Base-by-base conservation (phyloP, 1,140 invertebrate species). In the Apis cerana region DNA sequence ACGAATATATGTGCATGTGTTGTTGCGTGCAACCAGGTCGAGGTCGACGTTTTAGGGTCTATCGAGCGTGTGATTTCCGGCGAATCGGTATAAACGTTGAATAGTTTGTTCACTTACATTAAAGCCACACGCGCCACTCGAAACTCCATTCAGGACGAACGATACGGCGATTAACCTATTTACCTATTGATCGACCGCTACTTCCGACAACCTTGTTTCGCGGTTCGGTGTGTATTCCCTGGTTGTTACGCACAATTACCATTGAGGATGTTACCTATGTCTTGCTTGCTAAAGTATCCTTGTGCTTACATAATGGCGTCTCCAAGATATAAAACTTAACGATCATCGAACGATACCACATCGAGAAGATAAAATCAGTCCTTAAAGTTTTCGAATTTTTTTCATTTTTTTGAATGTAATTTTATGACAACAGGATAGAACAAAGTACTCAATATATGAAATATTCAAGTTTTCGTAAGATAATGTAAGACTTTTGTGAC, bases 31-130 rank as follows among this genome's bases (percentile, higher is more conserved):
- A 72, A 76, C 71, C 69, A 64, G 85, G 82, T 85, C 75, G 85
- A 70, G 84, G 85, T 85, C 84, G 85, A 81, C 84, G 48, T 71
- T 90, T 91, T 88, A 80, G 86, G 83, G 83, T 85, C 87, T 85
- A 84, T 90, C 88, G 83, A 89, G 50, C 88, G 83, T 87, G 87
- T 83, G 85, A 92, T 90, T 91, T 91, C 91, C 88, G 88, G 85
- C 88, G 59, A 84, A 77, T 21, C 81, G 78, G 82, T 75, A 79
- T 43, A 83, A 84, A 83, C 82, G 43, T 52, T 86, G 84, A 90
- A 91, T 89, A 88, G 85, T 23, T 72, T 80, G 74, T 81, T 86
- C 87, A 78, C 68, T 69, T 82, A 43, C 33, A 43, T 43, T 43
- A 75, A 61, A 23, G 1, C 61, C 48, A 54, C 27, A 17, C 48